Conservation (phyloP, 2,797 vertebrate genomes). For the Acropternis orthonyx region DNA sequence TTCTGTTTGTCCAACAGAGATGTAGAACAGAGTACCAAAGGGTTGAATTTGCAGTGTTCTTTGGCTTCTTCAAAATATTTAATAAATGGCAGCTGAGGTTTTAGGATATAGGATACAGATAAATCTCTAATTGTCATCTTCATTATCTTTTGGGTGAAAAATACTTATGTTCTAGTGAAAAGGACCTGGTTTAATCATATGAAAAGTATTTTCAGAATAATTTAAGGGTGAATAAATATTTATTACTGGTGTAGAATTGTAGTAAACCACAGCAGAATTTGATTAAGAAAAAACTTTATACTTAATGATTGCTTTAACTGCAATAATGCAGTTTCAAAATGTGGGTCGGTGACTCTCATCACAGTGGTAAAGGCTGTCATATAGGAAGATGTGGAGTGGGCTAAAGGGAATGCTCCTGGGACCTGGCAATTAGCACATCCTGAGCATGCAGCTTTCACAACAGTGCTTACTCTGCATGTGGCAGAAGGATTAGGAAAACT, state of each 20-base stretch:
- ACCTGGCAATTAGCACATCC: slow-evolving; percentile 7
- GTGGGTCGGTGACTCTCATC: background rate
- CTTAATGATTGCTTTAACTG: background rate
- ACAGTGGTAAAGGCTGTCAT: background rate
- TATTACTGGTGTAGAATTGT: background rate
- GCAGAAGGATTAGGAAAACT: background rate
- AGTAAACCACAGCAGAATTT: background rate
- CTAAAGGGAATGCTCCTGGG: background rate
- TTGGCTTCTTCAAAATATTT: background rate
- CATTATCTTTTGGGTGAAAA: slow-evolving; percentile 1
- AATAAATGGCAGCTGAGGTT: slow-evolving; percentile 26
- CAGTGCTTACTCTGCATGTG: background rate
- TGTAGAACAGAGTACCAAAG: slow-evolving; percentile 5
- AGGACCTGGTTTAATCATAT: background rate
- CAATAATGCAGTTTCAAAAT: background rate
- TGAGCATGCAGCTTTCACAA: background rate
- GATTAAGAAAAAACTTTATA: background rate
- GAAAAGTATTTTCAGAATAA: slow-evolving; percentile 1
- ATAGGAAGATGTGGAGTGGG: background rate
- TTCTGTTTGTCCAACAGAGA: slow-evolving; percentile 46
- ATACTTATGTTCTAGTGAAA: background rate
- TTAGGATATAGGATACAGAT: background rate
- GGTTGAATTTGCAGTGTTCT: background rate
- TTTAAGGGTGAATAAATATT: background rate
- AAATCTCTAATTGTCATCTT: background rate